These are phyloP conservation scores for Blastomussa wellsi DNA, from an alignment of 92 coral and sea anemone species.

Conservation along the genomic window DNA sequence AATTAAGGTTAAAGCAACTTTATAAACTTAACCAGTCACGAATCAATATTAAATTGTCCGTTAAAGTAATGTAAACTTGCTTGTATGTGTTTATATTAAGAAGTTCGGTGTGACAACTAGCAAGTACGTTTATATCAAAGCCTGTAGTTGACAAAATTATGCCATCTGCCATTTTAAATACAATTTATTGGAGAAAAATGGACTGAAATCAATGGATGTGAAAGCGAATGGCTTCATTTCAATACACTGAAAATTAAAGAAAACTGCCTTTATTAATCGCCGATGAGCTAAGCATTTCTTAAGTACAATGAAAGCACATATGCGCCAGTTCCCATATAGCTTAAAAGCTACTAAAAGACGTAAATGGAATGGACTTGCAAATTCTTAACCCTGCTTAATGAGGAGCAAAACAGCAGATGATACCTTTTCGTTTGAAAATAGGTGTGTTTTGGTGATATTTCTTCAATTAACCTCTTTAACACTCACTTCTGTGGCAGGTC, in stretches of 20 bases:
- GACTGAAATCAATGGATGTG: conserved; percentile 22
- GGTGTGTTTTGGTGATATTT: conserved; percentile 29
- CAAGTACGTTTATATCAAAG: neutral
- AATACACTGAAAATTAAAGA: conserved; percentile 32
- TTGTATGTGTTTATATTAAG: neutral
- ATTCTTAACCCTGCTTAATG: conserved; percentile 8
- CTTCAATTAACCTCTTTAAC: conserved; percentile 42
- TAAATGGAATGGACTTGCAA: neutral
- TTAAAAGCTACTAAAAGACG: neutral
- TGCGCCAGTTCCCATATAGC: conserved; percentile 29
- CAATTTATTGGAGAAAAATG: conserved; percentile 29
- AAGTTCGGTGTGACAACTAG: neutral
- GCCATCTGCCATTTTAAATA: conserved; percentile 37
- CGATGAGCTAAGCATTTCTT: conserved; percentile 15
- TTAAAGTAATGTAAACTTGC: conserved; percentile 1
- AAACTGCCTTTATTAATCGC: conserved; percentile 25
- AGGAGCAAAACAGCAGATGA: neutral
- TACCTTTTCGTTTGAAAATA: conserved; percentile 28
- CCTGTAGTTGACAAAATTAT: neutral
- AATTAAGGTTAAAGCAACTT: neutral
- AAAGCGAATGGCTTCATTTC: conserved; percentile 31
- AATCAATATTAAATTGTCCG: conserved; percentile 3
- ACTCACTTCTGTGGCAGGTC: conserved; percentile 19
- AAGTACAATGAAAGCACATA: conserved; percentile 1
- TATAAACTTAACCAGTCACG: neutral